Evolutionary conservation across 2,797 vertebrate genomes (phyloP), one percentile per base, ranked within the genome.

Genomic region (Picus viridis): DNA sequence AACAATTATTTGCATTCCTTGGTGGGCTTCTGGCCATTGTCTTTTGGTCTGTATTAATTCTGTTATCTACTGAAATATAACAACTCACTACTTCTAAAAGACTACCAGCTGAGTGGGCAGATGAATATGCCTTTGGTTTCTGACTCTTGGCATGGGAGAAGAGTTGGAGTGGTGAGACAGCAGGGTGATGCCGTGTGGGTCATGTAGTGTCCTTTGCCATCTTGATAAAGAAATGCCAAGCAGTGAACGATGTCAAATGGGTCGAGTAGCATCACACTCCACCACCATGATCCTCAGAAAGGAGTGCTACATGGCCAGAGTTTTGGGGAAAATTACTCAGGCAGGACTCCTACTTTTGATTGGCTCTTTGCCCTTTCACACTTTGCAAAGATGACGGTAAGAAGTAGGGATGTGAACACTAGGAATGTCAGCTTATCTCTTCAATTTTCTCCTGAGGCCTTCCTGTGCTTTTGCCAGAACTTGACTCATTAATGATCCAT

Each of bases 401-500:
- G 47, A 86, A 61, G 19, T 36, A 82, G 54, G 10, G 78, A 72
- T 49, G 95, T 23, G 13, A 71, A 53, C 68, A 75, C 16, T 20
- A 86, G 54, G 45, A 88, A 91, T 32, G 80, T 70, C 89, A 83
- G 36, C 8, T 86, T 86, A 92, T 83, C 61, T 76, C 32, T 27
- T 41, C 58, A 51, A 27, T 67, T 74, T 32, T 94, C 84, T 95
- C 77, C 74, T 16, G 58, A 95, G 91, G 75, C 32, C 45, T 82
- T 86, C 36, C 65, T 41, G 34, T 45, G 7, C 72, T 86, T 74
- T 63, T 93, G 92, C 90, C 95, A 94, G 88, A 78, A 93, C 45
- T 23, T 96, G 90, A 96, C 87, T 96, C 97, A 95, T 45, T 39
- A 82, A 84, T 83, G 88, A 96, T 96, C 74, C 91, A 83, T 87